Conservation (phyloP, 2,797 vertebrate species). For the Onychomys arenicola region DNA sequence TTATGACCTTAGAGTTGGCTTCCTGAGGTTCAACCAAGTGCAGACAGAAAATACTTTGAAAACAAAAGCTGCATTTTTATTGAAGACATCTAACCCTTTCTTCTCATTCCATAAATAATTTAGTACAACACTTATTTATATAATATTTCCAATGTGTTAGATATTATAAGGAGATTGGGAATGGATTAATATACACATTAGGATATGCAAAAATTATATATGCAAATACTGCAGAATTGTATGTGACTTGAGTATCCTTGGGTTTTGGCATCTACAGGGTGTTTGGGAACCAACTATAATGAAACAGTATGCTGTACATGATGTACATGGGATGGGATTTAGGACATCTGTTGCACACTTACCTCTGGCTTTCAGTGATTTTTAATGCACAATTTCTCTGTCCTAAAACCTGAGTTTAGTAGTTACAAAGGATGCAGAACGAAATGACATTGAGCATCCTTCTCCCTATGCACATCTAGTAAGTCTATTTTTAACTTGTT, state of each 20-base stretch:
- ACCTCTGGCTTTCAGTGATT: neutral
- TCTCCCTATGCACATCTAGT: no score
- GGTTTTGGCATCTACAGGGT: neutral
- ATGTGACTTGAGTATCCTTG: neutral
- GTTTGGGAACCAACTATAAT: neutral
- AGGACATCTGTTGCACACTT: neutral
- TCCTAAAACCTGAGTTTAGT: neutral
- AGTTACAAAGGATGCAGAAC: neutral
- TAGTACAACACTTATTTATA: no score
- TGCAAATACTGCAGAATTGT: neutral
- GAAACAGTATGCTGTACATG: no score
- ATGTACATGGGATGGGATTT: neutral
- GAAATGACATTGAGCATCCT: no score
- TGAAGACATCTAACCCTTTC: neutral
- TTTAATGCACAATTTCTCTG: neutral
- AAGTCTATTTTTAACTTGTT: neutral
- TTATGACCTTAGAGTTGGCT: neutral
- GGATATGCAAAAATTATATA: neutral
- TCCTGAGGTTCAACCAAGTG: neutral
- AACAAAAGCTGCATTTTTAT: neutral
- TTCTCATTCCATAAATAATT: neutral
- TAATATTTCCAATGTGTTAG: neutral
- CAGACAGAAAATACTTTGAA: neutral
- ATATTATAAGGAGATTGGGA: neutral
- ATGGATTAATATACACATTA: neutral